These are phyloP conservation scores for Dissostichus mawsoni DNA, from an alignment of 2,113 vertebrate species.

Conservation along the genomic window DNA sequence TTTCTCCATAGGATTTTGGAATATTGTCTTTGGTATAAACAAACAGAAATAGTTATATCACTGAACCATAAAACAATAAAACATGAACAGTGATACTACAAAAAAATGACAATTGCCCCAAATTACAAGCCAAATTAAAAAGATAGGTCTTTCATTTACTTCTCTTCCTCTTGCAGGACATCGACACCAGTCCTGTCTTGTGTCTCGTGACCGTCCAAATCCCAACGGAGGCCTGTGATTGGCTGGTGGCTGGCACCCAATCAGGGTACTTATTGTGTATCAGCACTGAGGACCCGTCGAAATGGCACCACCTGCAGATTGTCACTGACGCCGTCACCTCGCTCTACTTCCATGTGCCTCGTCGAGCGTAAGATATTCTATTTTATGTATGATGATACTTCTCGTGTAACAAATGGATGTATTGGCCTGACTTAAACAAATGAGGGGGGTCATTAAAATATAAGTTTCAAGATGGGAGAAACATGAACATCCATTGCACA, in stretches of 20 bases:
- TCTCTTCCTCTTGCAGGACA: constrained; percentile 77
- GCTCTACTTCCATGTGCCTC: constrained; percentile 87
- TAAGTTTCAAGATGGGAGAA: too few species aligned
- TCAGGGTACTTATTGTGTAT: constrained; percentile 89
- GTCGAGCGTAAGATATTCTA: constrained; percentile 59
- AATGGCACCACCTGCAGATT: constrained; percentile 86
- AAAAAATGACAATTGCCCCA: too few species aligned
- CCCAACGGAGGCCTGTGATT: constrained; percentile 85
- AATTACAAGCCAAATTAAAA: too few species aligned
- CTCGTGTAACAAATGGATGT: too few species aligned
- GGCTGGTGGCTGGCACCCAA: constrained; percentile 93
- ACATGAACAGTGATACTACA: too few species aligned
- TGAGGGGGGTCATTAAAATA: too few species aligned
- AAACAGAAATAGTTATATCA: too few species aligned
- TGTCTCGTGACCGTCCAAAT: constrained; percentile 88
- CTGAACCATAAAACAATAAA: too few species aligned
- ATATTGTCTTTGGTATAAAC: too few species aligned
- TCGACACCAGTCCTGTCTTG: constrained; percentile 90
- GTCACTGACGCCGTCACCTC: constrained; percentile 93
- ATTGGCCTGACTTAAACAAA: not conserved
- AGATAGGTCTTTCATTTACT: too few species aligned
- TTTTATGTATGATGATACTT: too few species aligned
- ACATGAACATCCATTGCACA: not conserved
- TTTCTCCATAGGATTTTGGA: too few species aligned
- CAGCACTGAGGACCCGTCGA: constrained; percentile 78